Percentiles rank a stretch among this genome's conserved stretches.
Conservation (phyloP, 2,113 vertebrate species). For the Myiagra hebetior region DNA sequence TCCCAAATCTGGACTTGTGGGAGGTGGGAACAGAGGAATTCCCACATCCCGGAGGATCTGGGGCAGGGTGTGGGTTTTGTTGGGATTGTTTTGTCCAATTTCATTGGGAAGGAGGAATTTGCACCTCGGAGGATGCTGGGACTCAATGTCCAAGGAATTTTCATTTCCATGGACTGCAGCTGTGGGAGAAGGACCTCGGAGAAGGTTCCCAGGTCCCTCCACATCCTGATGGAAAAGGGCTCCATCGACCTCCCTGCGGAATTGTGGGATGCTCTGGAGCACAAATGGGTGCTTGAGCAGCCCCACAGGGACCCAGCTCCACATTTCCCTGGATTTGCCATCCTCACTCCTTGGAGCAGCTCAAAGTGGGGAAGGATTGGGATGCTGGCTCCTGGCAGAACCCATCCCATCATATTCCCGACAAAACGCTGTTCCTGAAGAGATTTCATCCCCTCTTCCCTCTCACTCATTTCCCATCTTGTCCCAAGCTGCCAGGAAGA, state of each 20-base stretch:
- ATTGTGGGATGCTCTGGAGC: background rate
- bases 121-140: background rate
- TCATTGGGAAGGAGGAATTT: background rate
- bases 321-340: background rate
- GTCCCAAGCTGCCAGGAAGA: background rate
- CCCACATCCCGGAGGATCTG: accelerated
- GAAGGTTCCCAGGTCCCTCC: background rate
- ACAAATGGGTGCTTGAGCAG: accelerated
- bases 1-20: no score
- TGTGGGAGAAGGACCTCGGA: background rate
- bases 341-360: background rate
- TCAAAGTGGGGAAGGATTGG: background rate
- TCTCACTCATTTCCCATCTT: accelerated
- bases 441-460: background rate
- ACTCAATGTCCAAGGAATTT: background rate
- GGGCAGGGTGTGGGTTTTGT: background rate
- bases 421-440: background rate
- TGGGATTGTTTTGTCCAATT: background rate
- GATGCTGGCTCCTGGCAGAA: background rate
- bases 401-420: background rate
- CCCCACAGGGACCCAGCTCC: background rate
- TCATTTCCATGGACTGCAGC: accelerated
- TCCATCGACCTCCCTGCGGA: accelerated
- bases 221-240: background rate
- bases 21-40: background rate